These are phyloP conservation scores for Actinopyga echinites DNA, from an alignment of 53 echinoderm and acorn worm genomes.

Conservation along the genomic window DNA sequence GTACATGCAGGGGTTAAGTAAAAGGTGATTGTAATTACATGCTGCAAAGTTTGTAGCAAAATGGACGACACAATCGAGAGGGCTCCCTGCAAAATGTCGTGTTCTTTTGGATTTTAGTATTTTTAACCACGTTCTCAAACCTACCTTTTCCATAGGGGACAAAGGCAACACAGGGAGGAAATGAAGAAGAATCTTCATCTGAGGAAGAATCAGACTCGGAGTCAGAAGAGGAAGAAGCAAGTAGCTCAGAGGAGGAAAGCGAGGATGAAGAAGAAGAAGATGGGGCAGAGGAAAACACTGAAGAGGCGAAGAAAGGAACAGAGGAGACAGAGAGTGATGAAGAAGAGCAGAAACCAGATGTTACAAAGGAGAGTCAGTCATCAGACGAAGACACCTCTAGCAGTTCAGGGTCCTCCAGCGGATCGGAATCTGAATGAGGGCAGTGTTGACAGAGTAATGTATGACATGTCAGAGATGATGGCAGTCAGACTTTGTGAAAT, in stretches of 20 bases:
- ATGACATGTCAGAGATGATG: background rate
- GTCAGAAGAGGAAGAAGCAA: constrained; percentile 45
- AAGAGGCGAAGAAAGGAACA: constrained; percentile 25
- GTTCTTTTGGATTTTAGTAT: too few relatives aligned
- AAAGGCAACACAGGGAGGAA: background rate
- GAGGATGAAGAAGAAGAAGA: constrained; percentile 56
- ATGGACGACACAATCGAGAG: too few relatives aligned
- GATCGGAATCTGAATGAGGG: background rate
- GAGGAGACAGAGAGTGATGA: constrained; percentile 32
- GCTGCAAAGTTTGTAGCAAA: too few relatives aligned
- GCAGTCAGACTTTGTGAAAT: too few relatives aligned
- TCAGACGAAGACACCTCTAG: constrained; percentile 55
- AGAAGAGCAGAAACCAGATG: constrained; percentile 20
- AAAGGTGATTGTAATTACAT: too few relatives aligned
- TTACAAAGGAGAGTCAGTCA: constrained; percentile 26
- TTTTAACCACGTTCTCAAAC: background rate
- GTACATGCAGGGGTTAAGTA: too few relatives aligned
- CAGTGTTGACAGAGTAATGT: background rate
- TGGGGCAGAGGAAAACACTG: constrained; percentile 63
- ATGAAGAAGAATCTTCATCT: constrained; percentile 29
- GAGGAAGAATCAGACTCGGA: constrained; percentile 54
- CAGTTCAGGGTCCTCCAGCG: constrained; percentile 52
- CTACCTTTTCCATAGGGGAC: background rate
- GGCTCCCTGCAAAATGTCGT: too few relatives aligned
- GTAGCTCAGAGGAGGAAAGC: constrained; percentile 37